A percentile compares a stretch with the other conserved stretches of the same genome.
These are phyloP conservation scores for Enteromius argenteus DNA, from an alignment of 2,797 vertebrate species.

Conservation along the genomic window DNA sequence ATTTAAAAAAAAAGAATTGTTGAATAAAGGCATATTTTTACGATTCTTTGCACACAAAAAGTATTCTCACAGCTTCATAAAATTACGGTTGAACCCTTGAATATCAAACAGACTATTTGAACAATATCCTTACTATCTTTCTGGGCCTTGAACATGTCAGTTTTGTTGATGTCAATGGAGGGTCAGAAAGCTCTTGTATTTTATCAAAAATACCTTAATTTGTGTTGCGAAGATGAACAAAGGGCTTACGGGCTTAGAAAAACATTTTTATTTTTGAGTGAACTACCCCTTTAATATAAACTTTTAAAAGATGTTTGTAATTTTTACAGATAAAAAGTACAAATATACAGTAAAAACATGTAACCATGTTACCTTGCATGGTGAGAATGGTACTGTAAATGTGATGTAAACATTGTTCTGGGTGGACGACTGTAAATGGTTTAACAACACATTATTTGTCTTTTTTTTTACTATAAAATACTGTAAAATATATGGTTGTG, in stretches of 20 bases:
- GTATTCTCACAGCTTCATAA: too few relatives aligned
- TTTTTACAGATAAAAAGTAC: not conserved
- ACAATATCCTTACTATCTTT: too few relatives aligned
- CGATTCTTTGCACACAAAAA: not conserved
- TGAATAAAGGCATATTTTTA: not conserved
- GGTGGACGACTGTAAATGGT: not conserved
- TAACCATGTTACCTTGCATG: not conserved
- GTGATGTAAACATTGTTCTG: too few relatives aligned
- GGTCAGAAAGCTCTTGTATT: too few relatives aligned
- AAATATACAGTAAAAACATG: not conserved
- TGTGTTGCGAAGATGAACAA: not conserved
- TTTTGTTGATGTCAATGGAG: too few relatives aligned
- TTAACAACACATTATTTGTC: not conserved
- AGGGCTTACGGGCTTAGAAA: not conserved
- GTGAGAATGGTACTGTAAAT: not conserved
- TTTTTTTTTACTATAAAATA: not conserved
- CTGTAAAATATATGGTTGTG: not conserved
- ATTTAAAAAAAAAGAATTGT: not conserved
- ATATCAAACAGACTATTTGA: too few relatives aligned
- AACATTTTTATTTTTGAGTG: not conserved
- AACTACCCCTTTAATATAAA: not conserved
- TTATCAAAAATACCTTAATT: not conserved
- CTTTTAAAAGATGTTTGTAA: not conserved
- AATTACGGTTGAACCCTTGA: too few relatives aligned
- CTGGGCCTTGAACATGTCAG: too few relatives aligned